Base-by-base conservation (phyloP, 2,888 invertebrate genomes). In the Watsonalla cultraria region DNA sequence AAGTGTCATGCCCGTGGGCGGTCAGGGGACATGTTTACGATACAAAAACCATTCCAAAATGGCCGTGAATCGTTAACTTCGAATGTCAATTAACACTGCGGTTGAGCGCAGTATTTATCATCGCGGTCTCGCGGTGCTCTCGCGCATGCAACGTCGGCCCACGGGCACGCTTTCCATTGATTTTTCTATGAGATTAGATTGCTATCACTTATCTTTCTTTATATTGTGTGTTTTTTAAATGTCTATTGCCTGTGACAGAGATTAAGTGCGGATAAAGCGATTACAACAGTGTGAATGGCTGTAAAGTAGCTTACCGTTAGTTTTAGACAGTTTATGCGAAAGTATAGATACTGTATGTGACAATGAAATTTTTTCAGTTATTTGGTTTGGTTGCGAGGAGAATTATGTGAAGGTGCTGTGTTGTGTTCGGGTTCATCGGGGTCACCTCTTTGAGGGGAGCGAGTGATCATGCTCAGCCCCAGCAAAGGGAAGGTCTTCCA, bases 31-130 rank as follows among this genome's bases (percentile, higher is more conserved):
- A 75, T 77, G 76, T 86, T 84, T 84, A 85, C 75, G 79, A 76
- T 66, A 62, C 66, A 62, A 66, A 65, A 72, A 66, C 58, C 62
- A 62, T 65, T 70, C 62, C 66, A 66, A 68, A 71, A 66, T 66
- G 63, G 63, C 63, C 60, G 66, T 65, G 73, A 69, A 66, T 66
- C 57, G 60, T 65, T 69, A 70, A 67, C 61, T 70, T 62, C 66
- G 71, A 66, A 75, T 74, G 78, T 81, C 78, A 82, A 80, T 82
- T 82, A 80, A 77, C 80, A 79, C 76, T 62, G 68, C 66, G 70
- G 71, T 65, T 68, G 62, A 59, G 64, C 59, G 66, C 64, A 60
- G 65, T 70, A 74, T 79, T 75, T 76, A 76, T 76, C 72, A 67
- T 68, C 56, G 55, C 56, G 5, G 42, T 11, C 24, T 24, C 24